Percentiles rank a stretch among this genome's conserved stretches.
phyloP scores from a whole-genome alignment of 2,113 vertebrate species.

The Diglossa brunneiventris region DNA sequence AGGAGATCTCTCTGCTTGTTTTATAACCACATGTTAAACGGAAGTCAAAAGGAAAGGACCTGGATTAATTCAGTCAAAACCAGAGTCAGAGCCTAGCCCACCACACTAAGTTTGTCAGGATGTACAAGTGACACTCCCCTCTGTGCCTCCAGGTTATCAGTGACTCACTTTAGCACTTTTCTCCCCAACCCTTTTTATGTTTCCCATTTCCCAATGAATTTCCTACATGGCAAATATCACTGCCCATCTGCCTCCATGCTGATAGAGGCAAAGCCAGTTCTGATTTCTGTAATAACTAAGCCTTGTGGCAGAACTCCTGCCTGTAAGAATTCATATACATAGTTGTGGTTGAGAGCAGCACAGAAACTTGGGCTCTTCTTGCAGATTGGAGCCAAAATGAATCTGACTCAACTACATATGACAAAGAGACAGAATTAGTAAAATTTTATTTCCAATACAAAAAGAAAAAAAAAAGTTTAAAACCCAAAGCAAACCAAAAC shows the following conservation, averaged over 20 bases:
- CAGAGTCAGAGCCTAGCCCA: background rate
- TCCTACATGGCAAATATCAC: background rate
- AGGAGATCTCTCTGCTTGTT: background rate
- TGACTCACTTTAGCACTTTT: background rate
- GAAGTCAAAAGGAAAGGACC: background rate
- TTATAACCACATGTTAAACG: background rate
- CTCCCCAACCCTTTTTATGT: accelerated
- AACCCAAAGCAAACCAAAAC: background rate
- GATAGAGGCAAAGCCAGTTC: background rate
- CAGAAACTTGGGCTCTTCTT: background rate
- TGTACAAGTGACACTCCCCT: background rate
- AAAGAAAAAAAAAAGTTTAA: background rate
- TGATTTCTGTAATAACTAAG: background rate
- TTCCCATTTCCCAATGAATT: background rate
- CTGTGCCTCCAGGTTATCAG: background rate
- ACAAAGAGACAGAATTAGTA: background rate
- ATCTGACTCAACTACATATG: background rate
- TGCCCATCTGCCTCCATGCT: background rate
- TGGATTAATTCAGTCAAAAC: background rate
- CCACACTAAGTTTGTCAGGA: background rate
- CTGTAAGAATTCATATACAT: background rate
- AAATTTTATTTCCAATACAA: background rate
- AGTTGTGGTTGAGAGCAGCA: background rate
- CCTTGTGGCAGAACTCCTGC: background rate
- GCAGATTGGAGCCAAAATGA: background rate